These are phyloP conservation scores for Picus viridis DNA, from an alignment of 2,797 vertebrate species.

Conservation along the genomic window DNA sequence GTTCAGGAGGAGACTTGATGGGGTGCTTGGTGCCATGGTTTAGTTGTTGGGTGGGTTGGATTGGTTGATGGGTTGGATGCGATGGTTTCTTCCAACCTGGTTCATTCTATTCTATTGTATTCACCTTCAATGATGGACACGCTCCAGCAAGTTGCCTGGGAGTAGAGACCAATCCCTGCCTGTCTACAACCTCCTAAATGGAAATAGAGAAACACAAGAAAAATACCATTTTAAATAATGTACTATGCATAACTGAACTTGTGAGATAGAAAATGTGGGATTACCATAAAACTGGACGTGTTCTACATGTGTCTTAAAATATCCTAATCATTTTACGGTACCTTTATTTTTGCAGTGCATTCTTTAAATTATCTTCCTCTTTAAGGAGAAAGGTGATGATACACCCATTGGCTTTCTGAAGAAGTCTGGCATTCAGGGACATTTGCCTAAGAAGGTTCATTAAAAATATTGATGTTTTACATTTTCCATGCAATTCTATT, in stretches of 20 bases:
- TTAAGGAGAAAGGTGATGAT: not conserved
- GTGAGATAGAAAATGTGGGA: not conserved
- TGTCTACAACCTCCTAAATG: not conserved
- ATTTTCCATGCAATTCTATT: not conserved
- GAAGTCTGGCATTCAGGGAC: not conserved
- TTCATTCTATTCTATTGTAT: too few relatives aligned
- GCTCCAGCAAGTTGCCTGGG: too few relatives aligned
- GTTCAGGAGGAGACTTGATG: too few relatives aligned
- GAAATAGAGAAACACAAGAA: not conserved
- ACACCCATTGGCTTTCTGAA: not conserved
- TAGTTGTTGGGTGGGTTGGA: too few relatives aligned
- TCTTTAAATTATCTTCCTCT: not conserved
- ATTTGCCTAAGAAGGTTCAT: not conserved
- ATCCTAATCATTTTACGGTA: not conserved
- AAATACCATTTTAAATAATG: not conserved
- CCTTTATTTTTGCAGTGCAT: not conserved
- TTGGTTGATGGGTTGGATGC: too few relatives aligned
- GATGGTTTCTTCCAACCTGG: too few relatives aligned
- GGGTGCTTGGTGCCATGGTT: too few relatives aligned
- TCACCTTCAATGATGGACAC: too few relatives aligned
- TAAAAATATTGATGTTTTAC: not conserved
- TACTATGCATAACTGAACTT: not conserved
- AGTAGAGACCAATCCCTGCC: too few relatives aligned
- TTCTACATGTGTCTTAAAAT: not conserved
- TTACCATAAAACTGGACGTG: not conserved